Percentiles rank a stretch among this genome's conserved stretches.
Conservation (phyloP, 2,888 invertebrate species). For the Chromoteleia sp. region DNA sequence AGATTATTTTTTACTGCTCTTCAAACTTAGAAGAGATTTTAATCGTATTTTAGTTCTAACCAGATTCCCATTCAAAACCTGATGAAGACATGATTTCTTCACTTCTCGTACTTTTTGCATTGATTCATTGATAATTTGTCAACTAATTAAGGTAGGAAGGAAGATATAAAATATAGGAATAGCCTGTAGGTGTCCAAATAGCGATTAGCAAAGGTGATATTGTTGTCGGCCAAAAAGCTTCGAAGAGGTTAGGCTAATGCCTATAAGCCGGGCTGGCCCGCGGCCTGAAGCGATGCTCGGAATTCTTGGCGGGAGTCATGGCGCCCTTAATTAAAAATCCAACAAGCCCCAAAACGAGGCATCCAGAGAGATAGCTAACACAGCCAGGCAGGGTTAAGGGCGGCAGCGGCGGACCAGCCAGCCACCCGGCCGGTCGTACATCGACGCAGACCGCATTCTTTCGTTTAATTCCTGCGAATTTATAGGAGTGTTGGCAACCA, state of each 20-base stretch:
- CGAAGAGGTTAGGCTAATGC: constrained; percentile 64
- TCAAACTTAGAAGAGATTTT: too few relatives aligned
- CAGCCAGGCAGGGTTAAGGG: constrained; percentile 77
- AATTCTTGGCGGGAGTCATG: constrained; percentile 84
- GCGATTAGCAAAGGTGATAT: constrained; percentile 61
- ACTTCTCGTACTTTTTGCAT: too few relatives aligned
- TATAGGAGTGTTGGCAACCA: constrained; percentile 81
- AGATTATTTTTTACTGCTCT: too few relatives aligned
- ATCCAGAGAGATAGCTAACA: constrained; percentile 59
- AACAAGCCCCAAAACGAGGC: constrained; percentile 82
- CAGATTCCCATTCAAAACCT: too few relatives aligned
- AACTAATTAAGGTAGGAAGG: neutral
- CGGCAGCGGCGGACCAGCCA: constrained; percentile 72
- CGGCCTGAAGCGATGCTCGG: constrained; percentile 78
- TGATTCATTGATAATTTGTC: too few relatives aligned
- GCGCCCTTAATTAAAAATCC: constrained; percentile 85
- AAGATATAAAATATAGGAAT: neutral
- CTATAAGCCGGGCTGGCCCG: constrained; percentile 72
- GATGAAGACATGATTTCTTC: too few relatives aligned
- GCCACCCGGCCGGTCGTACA: constrained; percentile 79
- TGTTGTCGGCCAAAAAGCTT: constrained; percentile 38
- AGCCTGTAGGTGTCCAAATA: constrained; percentile 21
- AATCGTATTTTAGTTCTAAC: too few relatives aligned
- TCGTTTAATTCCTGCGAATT: constrained; percentile 85
- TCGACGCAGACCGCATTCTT: constrained; percentile 84